Evolutionary conservation across 2,113 vertebrate genomes (phyloP).

Genomic region (Tor tambroides): DNA sequence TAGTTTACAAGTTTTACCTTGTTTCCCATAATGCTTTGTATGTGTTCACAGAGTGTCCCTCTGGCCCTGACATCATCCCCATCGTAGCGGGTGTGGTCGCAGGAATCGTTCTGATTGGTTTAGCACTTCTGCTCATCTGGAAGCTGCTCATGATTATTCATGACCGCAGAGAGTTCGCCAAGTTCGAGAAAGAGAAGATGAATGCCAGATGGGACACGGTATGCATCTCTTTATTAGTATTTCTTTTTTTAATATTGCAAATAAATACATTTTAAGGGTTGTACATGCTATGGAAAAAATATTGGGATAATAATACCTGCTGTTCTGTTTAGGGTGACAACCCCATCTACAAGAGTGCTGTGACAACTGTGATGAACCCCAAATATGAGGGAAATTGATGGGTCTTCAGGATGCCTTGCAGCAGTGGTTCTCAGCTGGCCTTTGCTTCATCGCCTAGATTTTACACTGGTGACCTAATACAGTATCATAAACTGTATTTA

Average conservation of each 20-base stretch:
- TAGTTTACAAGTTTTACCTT: background rate
- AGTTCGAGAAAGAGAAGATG: constrained; percentile 98
- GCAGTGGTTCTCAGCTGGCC: constrained; percentile 66
- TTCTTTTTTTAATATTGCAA: background rate
- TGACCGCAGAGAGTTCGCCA: constrained; percentile 95
- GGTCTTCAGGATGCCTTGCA: constrained; percentile 57
- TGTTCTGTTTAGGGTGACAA: constrained; percentile 87
- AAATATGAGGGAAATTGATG: constrained; percentile 97
- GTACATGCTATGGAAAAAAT: background rate
- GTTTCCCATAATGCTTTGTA: background rate
- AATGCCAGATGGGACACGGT: constrained; percentile 99
- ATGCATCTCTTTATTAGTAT: constrained; percentile 67
- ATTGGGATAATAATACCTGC: background rate
- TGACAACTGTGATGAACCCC: constrained; percentile 97
- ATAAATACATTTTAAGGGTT: too few relatives aligned
- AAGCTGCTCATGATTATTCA: constrained; percentile 98
- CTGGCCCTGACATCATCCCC: constrained; percentile 92
- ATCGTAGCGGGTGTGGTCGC: constrained; percentile 96
- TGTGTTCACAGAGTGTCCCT: constrained; percentile 83
- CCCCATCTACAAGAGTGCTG: constrained; percentile 98
- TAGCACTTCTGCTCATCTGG: constrained; percentile 95
- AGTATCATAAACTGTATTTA: constrained; percentile 1
- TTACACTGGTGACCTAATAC: background rate
- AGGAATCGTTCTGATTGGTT: constrained; percentile 95
- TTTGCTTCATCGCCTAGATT: background rate